Evolutionary conservation across 2,113 vertebrate species (phyloP), one percentile per base, ranked within the genome.

Genomic region (Seriola quinqueradiata): DNA sequence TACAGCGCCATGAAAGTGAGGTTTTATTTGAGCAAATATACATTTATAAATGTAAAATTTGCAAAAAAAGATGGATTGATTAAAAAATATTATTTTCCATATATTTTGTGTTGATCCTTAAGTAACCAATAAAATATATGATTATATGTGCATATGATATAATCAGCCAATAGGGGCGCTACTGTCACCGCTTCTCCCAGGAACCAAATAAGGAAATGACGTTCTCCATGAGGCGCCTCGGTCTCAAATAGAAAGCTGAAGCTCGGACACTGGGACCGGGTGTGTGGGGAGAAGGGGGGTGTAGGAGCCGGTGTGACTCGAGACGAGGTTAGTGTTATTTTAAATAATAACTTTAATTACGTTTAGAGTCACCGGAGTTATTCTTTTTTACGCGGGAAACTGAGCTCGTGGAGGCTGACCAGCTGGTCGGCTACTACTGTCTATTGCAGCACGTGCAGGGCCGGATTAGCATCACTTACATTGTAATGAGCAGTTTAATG

Each of bases 201-300:
- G 40, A 66, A 46, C 92, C 91, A 91, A 93, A 93, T 90, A 89
- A 94, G 95, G 95, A 95, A 93, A 92, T 94, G 92, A 94, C 94
- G 94, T 92, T 1, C 0, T 5, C 46, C 12, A 2, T 21, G 60
- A 36, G 67, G 55, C 21, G 42, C 5, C 64, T 80, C 44, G 75
- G 71, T 70, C 73, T 34, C 57, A 87, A 82, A 89, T 87, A 86
- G 88, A 79, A 87, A 79, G 25, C 3, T 13, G 64, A 55, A 3
- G 14, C 25, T 7, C 11, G 12, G 81, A 66, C 63, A 23, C 60
- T 28, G 63, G 60, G 28, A 74, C n/a, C 23, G 60, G 76, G 25
- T 1, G 14, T 3, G 70, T 63, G 86, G 34, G 25, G 68, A 2
- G 12, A 40, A 61, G 63, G 57, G 52, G 36, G 63, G 34, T 1